Evolutionary conservation across 2,888 invertebrate species (phyloP).

Genomic region (Deroplatys truncata): DNA sequence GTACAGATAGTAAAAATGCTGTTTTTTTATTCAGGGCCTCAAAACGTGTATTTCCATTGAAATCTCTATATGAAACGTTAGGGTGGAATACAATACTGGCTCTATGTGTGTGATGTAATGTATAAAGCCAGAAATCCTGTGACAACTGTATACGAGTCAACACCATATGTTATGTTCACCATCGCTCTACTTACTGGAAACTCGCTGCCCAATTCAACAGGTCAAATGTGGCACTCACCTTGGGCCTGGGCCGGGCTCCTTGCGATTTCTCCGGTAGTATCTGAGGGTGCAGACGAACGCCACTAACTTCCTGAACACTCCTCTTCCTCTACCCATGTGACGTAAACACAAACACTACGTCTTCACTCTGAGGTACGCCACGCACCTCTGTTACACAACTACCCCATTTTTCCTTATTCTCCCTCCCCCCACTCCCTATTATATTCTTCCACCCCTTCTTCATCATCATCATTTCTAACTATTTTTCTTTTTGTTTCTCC

Average conservation of each 20-base stretch:
- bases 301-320: constrained; percentile 24
- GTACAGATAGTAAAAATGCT: too few relatives aligned
- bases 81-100: too few relatives aligned
- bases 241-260: background rate
- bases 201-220: too few relatives aligned
- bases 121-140: too few relatives aligned
- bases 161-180: too few relatives aligned
- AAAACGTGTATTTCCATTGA: too few relatives aligned
- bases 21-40: too few relatives aligned
- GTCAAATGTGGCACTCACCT: background rate
- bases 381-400: background rate
- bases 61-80: too few relatives aligned
- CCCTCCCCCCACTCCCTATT: background rate
- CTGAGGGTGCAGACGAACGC: constrained; percentile 20
- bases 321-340: constrained; percentile 22
- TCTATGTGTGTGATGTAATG: too few relatives aligned
- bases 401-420: background rate
- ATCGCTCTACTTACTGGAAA: too few relatives aligned
- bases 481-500: background rate
- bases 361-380: background rate
- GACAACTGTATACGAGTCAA: too few relatives aligned
- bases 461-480: background rate
- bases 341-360: background rate
- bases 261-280: background rate
- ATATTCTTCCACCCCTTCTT: background rate